A percentile compares a stretch with the other conserved stretches of the same genome.
phyloP scores from a whole-genome alignment of 2,888 invertebrate genomes.

The Epistrophe grossulariae region DNA sequence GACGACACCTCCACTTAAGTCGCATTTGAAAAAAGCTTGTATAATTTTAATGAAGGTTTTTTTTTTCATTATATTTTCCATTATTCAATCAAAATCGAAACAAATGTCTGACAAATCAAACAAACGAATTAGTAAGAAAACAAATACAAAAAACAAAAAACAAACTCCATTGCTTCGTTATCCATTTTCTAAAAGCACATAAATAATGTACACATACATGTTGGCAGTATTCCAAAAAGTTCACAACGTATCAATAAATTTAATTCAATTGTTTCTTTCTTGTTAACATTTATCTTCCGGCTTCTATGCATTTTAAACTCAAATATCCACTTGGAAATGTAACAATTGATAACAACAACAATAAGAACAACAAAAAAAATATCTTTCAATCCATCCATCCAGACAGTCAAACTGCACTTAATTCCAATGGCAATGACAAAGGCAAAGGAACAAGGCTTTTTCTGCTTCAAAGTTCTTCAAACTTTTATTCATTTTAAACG shows the following conservation, averaged over 20 bases:
- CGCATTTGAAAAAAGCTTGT: neutral
- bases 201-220: neutral
- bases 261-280: conserved; percentile 21
- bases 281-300: conserved; percentile 28
- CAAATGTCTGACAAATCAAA: neutral
- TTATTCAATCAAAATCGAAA: neutral
- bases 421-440: conserved; percentile 9
- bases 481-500: conserved; percentile 37
- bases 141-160: neutral
- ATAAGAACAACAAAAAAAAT: neutral
- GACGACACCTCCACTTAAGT: neutral
- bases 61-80: neutral
- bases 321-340: conserved; percentile 42
- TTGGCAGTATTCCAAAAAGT: conserved; percentile 27
- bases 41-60: neutral
- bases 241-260: conserved; percentile 7
- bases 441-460: conserved; percentile 2
- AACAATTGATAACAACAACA: conserved; percentile 18
- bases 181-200: neutral
- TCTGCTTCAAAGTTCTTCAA: neutral
- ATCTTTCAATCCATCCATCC: neutral
- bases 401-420: neutral
- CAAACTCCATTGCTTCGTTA: conserved; percentile 20
- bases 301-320: conserved; percentile 55
- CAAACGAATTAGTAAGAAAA: neutral